Percentiles rank a stretch among this genome's conserved stretches.
Conservation (phyloP, 2,888 invertebrate genomes). For the Salticus scenicus region DNA sequence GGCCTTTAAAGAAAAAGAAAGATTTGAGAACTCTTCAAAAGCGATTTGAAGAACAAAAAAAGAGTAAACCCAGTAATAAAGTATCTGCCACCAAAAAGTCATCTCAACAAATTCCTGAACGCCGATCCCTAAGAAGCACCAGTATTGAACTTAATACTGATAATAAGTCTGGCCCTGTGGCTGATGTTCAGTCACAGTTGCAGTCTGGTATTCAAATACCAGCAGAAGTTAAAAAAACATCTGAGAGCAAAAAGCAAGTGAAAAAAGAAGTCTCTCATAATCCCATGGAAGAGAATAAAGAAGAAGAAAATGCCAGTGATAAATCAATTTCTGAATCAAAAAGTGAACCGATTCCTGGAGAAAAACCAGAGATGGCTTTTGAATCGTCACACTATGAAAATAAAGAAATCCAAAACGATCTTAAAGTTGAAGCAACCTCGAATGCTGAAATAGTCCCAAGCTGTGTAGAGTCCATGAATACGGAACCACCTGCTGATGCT, state of each 20-base stretch:
- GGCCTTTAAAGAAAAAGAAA: conserved; percentile 2
- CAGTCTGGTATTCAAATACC: neutral
- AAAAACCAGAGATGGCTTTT: too few species aligned
- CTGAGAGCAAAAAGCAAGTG: neutral
- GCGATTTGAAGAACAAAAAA: conserved; percentile 29
- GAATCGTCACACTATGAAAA: too few species aligned
- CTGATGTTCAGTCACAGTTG: neutral
- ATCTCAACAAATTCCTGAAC: neutral
- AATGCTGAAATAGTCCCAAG: too few species aligned
- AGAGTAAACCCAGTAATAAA: neutral
- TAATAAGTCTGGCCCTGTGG: neutral
- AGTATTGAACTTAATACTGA: neutral
- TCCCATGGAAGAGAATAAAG: too few species aligned
- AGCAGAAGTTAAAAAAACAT: neutral
- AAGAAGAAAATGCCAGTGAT: too few species aligned
- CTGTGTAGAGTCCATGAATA: too few species aligned
- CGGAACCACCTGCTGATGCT: too few species aligned
- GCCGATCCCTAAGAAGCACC: neutral
- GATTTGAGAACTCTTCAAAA: conserved; percentile 19
- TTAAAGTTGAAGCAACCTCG: too few species aligned
- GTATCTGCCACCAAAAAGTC: neutral
- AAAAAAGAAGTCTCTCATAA: neutral
- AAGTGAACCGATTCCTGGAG: neutral
- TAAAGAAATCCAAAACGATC: too few species aligned
- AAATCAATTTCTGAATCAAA: neutral